These are phyloP conservation scores for Osmerus eperlanus DNA, from an alignment of 2,113 vertebrate genomes.

Conservation along the genomic window DNA sequence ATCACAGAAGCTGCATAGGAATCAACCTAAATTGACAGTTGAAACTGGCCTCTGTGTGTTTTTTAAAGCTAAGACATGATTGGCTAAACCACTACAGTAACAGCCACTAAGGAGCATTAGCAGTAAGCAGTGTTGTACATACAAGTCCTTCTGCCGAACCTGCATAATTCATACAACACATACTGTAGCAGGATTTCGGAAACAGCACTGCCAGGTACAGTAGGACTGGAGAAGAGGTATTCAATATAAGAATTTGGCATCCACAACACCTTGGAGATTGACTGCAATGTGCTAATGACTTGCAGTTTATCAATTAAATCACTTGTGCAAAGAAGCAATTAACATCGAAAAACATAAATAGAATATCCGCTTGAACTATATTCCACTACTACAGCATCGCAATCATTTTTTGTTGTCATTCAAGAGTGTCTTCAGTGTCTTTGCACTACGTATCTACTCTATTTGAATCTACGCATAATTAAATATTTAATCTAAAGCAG, in stretches of 20 bases:
- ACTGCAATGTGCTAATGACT: constrained; percentile 25
- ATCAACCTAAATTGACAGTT: background rate
- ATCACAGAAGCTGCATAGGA: constrained; percentile 22
- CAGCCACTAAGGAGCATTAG: constrained; percentile 7
- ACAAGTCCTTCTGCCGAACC: constrained; percentile 26
- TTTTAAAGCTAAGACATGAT: background rate
- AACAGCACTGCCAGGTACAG: constrained; percentile 29
- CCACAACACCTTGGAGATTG: constrained; percentile 28
- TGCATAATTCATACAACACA: constrained; percentile 13
- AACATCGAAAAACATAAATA: constrained; percentile 23
- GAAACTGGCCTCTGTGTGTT: constrained; percentile 29
- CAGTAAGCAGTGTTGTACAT: constrained; percentile 29
- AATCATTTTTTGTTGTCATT: background rate
- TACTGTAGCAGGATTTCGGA: constrained; percentile 16
- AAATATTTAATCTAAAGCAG: background rate
- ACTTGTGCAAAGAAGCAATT: constrained; percentile 32
- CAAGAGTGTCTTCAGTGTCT: background rate
- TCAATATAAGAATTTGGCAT: constrained; percentile 8
- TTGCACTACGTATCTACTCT: constrained; percentile 7
- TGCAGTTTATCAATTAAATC: constrained; percentile 22
- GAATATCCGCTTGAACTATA: constrained; percentile 18
- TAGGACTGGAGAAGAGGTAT: too few species aligned
- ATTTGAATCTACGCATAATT: background rate
- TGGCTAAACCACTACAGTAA: constrained; percentile 8
- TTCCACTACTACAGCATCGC: constrained; percentile 32